These are phyloP conservation scores for Anser cygnoides DNA, from an alignment of 2,113 vertebrate genomes.

Conservation along the genomic window DNA sequence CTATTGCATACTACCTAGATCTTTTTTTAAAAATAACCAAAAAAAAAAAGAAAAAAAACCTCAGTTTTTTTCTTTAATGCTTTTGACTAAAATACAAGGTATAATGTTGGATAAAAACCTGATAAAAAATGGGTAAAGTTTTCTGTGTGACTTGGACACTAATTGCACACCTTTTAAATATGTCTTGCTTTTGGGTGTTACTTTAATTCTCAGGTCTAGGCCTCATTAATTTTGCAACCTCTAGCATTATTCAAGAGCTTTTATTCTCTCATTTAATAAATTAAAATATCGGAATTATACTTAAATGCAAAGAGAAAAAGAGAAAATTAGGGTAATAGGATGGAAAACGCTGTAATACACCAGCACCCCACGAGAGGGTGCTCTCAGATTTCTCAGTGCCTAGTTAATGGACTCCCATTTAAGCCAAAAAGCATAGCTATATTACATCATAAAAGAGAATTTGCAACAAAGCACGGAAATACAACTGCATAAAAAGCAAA, in stretches of 20 bases:
- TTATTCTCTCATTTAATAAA: background rate
- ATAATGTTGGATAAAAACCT: background rate
- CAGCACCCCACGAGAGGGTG: constrained; percentile 43
- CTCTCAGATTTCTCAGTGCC: background rate
- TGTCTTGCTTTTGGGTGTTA: background rate
- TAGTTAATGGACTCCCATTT: background rate
- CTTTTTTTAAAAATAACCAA: background rate
- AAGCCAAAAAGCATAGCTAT: background rate
- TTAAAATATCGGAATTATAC: background rate
- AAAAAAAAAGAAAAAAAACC: no score
- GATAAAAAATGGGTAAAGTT: background rate
- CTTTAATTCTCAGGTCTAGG: background rate
- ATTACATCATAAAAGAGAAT: background rate
- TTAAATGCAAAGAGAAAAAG: background rate
- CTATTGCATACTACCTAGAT: rapidly evolving
- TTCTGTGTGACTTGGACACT: background rate
- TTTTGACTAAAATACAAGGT: background rate
- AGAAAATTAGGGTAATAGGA: background rate
- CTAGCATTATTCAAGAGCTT: background rate
- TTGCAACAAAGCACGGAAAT: background rate
- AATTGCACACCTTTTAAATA: background rate
- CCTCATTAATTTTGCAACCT: background rate
- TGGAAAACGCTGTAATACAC: background rate
- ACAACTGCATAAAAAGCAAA: rapidly evolving
- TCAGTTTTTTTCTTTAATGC: background rate